Conservation (phyloP, 1,140 invertebrate genomes). For the Uloborus diversus region DNA sequence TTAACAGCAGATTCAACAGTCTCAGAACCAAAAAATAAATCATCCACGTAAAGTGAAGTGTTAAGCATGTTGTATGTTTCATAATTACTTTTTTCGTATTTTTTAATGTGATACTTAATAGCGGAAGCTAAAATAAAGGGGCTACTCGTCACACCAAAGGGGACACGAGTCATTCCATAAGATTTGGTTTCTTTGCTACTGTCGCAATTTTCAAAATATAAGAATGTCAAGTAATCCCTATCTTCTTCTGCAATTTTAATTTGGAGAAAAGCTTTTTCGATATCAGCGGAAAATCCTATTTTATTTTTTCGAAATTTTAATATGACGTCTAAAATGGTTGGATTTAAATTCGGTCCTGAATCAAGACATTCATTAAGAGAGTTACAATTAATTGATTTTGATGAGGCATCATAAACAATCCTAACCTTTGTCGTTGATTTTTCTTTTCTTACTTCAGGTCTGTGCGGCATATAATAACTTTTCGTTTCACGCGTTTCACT, state of each 20-base stretch:
- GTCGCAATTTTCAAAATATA: too few relatives aligned
- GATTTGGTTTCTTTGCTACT: background rate
- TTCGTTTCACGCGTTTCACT: too few relatives aligned
- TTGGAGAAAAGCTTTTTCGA: too few relatives aligned
- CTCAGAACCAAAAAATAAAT: background rate
- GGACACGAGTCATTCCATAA: background rate
- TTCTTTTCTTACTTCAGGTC: too few relatives aligned
- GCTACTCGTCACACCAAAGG: background rate
- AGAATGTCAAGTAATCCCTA: constrained; percentile 9
- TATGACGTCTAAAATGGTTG: background rate
- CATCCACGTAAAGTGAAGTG: background rate
- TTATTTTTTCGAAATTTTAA: too few relatives aligned
- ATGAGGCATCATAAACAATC: too few relatives aligned
- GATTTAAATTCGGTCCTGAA: constrained; percentile 30
- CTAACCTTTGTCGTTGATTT: too few relatives aligned
- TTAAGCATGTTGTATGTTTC: background rate
- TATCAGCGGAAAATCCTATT: too few relatives aligned
- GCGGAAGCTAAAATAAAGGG: background rate
- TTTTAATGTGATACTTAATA: constrained; percentile 9
- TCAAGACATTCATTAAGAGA: too few relatives aligned
- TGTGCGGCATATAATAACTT: too few relatives aligned
- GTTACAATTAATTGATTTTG: too few relatives aligned
- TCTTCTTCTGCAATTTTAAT: too few relatives aligned
- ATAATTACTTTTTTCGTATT: background rate
- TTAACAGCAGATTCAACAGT: background rate